A percentile compares a stretch with the other conserved stretches of the same genome.
phyloP scores from a whole-genome alignment of 2,888 invertebrate genomes.

The Cheilosia variabilis region DNA sequence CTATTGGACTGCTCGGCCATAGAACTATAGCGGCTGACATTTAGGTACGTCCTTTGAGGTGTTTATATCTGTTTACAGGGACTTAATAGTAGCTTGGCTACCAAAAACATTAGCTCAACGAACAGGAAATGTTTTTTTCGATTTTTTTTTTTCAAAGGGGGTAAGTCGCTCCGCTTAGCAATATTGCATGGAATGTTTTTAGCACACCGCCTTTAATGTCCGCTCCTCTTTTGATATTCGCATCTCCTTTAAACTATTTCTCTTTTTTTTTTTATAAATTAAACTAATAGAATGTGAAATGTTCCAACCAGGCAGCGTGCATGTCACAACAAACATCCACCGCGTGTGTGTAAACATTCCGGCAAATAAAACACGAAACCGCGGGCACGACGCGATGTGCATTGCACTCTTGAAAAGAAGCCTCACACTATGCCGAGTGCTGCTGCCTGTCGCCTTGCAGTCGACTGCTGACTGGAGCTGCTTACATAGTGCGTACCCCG shows the following conservation, averaged over 20 bases:
- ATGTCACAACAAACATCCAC: slow-evolving; percentile 63
- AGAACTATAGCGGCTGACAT: too few species aligned
- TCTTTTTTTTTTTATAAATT: slow-evolving; percentile 19
- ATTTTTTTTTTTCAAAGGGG: not conserved
- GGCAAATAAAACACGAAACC: slow-evolving; percentile 43
- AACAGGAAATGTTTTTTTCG: too few species aligned
- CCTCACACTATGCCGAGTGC: not conserved
- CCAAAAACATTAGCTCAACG: too few species aligned
- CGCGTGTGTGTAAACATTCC: slow-evolving; percentile 31
- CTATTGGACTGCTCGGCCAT: too few species aligned
- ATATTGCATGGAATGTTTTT: too few species aligned
- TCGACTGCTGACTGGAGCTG: slow-evolving; percentile 2
- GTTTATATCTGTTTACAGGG: too few species aligned
- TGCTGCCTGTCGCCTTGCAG: not conserved
- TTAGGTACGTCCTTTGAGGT: too few species aligned
- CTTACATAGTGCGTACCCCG: slow-evolving; percentile 57
- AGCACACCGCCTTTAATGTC: slow-evolving; percentile 5
- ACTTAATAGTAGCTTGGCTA: too few species aligned
- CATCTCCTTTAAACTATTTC: slow-evolving; percentile 2
- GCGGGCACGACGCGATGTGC: slow-evolving; percentile 51
- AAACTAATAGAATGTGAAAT: slow-evolving; percentile 65
- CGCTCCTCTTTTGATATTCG: not conserved
- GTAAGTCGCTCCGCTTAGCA: not conserved
- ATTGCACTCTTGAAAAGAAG: slow-evolving; percentile 51
- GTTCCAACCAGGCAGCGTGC: slow-evolving; percentile 54